phyloP scores from a whole-genome alignment of 1,140 invertebrate species.

The Magallana gigas region DNA sequence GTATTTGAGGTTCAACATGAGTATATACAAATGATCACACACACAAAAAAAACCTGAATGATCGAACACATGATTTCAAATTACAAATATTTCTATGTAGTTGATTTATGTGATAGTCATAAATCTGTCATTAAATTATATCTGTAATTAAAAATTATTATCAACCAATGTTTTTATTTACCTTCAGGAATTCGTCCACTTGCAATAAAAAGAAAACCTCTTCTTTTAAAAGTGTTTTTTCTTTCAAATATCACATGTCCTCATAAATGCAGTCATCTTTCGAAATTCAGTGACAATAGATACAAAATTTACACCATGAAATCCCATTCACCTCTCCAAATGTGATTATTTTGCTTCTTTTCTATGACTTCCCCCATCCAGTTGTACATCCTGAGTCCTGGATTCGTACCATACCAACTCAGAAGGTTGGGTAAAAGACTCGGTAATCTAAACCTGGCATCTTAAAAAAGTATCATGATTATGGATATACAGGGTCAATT shows the following conservation, averaged over 20 bases:
- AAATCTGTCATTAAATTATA: too few species aligned
- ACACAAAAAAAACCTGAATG: too few species aligned
- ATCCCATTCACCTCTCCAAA: conserved; percentile 69
- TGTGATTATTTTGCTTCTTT: conserved; percentile 72
- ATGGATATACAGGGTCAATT: too few species aligned
- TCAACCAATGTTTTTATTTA: conserved; percentile 7
- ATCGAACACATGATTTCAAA: too few species aligned
- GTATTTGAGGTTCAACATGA: too few species aligned
- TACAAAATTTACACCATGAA: not conserved
- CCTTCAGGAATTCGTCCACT: conserved; percentile 71
- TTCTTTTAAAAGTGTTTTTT: too few species aligned
- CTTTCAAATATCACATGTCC: too few species aligned
- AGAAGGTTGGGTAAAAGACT: conserved; percentile 72
- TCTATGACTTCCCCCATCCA: conserved; percentile 73
- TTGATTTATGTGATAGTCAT: too few species aligned
- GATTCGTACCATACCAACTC: conserved; percentile 73
- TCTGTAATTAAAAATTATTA: too few species aligned
- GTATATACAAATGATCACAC: too few species aligned
- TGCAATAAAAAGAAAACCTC: too few species aligned
- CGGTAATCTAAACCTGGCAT: conserved; percentile 54
- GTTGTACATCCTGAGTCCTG: conserved; percentile 69
- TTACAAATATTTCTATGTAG: too few species aligned
- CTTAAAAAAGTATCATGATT: not conserved
- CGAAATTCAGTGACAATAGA: not conserved
- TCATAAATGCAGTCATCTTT: conserved; percentile 59